phyloP scores from a whole-genome alignment of 1,140 invertebrate genomes.

The Drosophila parabipectinata region DNA sequence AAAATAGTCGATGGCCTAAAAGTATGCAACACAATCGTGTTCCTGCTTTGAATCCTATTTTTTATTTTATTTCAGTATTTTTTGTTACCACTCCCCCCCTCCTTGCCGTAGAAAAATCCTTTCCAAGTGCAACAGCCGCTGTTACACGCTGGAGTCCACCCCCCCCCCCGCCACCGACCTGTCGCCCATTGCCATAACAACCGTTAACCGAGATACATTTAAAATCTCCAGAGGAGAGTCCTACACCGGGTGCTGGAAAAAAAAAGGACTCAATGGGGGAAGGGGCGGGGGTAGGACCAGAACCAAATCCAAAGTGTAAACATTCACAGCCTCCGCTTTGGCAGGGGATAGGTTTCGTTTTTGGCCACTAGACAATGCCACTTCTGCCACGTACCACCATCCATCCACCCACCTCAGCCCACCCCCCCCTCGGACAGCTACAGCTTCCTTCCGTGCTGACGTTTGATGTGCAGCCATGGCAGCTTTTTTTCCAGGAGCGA shows the following conservation, averaged over 20 bases:
- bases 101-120: background rate
- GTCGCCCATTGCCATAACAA: constrained; percentile 69
- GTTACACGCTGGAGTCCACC: constrained; percentile 28
- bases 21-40: background rate
- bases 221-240: constrained; percentile 47
- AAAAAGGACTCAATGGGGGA: constrained; percentile 8
- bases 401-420: background rate
- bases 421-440: constrained; percentile 23
- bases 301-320: constrained; percentile 79
- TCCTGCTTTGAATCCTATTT: background rate
- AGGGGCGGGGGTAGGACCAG: constrained; percentile 56
- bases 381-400: background rate
- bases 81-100: background rate
- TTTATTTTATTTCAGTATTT: background rate
- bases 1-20: background rate
- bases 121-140: constrained; percentile 62
- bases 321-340: constrained; percentile 72
- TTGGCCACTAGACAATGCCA: constrained; percentile 35
- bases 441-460: constrained; percentile 80
- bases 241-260: constrained; percentile 36
- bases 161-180: background rate
- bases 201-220: constrained; percentile 75
- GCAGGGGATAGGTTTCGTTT: constrained; percentile 1
- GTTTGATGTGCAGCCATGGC: constrained; percentile 71
- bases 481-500: constrained; percentile 10